Percentiles rank a stretch among this genome's conserved stretches.
Conservation (phyloP, 2,113 vertebrate species). For the Bolborhynchus lineola region DNA sequence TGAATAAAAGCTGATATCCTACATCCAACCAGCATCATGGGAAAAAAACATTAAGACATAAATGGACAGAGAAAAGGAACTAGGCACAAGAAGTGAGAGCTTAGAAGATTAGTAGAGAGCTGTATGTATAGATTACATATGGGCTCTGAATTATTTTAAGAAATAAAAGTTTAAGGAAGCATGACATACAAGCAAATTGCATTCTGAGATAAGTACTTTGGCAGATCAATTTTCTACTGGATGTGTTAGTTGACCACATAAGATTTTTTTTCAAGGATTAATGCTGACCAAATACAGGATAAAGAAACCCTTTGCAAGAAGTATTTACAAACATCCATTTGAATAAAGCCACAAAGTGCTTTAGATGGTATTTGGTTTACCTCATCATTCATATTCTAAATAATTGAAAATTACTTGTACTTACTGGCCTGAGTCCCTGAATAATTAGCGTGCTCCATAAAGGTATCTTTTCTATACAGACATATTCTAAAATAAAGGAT, state of each 20-base stretch:
- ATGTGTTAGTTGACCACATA: constrained; percentile 15
- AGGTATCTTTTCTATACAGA: background rate
- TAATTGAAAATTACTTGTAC: constrained; percentile 42
- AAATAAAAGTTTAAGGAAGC: background rate
- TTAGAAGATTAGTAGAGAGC: background rate
- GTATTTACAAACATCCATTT: constrained; percentile 62
- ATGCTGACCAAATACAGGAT: constrained; percentile 37
- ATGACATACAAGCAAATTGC: background rate
- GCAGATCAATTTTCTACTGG: constrained; percentile 18
- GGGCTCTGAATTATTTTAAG: background rate
- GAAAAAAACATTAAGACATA: background rate
- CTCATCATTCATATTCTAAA: constrained; percentile 45
- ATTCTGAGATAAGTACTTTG: background rate
- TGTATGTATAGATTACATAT: background rate
- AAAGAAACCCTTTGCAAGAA: constrained; percentile 48
- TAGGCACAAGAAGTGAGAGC: background rate
- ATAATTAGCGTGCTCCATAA: background rate
- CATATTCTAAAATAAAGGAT: background rate
- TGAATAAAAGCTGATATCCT: background rate
- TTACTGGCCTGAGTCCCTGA: background rate
- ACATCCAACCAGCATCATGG: background rate
- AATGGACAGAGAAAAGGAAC: background rate
- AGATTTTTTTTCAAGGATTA: constrained; percentile 6
- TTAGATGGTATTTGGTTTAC: constrained; percentile 50
- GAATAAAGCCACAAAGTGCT: constrained; percentile 62